These are phyloP conservation scores for Anabacerthia variegaticeps DNA, from an alignment of 2,797 vertebrate genomes.

Conservation along the genomic window DNA sequence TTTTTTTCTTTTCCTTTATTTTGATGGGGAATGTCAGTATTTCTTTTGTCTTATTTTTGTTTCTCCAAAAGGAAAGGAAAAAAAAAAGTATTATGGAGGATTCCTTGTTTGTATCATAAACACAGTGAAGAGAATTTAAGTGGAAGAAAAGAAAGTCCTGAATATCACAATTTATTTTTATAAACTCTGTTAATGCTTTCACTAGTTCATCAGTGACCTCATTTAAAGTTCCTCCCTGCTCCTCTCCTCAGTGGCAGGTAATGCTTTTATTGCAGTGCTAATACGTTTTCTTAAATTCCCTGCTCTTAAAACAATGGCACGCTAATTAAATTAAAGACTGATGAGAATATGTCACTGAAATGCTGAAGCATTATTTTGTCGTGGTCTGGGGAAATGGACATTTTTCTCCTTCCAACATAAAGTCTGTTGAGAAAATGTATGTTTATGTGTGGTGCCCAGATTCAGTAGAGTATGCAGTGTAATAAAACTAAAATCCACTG, in stretches of 20 bases:
- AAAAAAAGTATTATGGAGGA: background rate
- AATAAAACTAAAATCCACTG: background rate
- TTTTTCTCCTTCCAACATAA: background rate
- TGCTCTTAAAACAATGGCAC: background rate
- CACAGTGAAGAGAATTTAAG: background rate
- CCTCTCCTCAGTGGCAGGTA: background rate
- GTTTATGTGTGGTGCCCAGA: background rate
- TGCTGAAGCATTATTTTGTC: background rate
- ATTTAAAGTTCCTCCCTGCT: background rate
- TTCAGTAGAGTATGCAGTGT: background rate
- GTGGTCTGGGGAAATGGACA: background rate
- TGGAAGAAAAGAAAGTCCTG: background rate
- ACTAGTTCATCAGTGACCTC: background rate
- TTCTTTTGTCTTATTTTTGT: background rate
- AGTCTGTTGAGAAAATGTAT: background rate
- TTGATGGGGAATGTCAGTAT: background rate
- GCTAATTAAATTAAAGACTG: background rate
- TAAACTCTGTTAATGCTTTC: background rate
- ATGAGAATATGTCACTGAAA: background rate
- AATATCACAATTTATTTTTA: background rate
- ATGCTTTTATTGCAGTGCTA: background rate
- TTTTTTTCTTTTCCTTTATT: background rate
- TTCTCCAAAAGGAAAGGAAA: background rate
- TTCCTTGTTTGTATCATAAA: background rate
- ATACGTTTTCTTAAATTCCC: background rate